Conservation (phyloP, 1,140 invertebrate species). For the Glomeris maerens region DNA sequence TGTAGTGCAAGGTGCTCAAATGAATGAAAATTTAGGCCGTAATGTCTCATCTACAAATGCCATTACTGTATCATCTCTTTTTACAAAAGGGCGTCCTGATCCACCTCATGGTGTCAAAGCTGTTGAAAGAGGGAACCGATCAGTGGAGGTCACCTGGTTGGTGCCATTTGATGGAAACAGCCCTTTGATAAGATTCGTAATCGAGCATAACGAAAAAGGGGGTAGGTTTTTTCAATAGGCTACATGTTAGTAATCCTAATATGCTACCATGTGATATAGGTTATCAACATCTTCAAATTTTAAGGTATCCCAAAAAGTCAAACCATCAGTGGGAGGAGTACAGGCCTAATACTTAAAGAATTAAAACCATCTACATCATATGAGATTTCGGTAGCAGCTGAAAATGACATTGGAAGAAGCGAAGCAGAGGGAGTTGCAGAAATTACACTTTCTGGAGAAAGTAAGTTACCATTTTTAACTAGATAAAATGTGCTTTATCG, state of each 20-base stretch:
- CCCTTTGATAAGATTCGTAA: slow-evolving; percentile 51
- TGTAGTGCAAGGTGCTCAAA: background rate
- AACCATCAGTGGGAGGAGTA: background rate
- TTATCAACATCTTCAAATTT: too few relatives aligned
- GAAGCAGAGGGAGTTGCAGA: slow-evolving; percentile 81
- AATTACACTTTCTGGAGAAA: slow-evolving; percentile 87
- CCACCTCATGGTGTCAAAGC: background rate
- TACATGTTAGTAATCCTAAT: too few relatives aligned
- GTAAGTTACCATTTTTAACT: slow-evolving; percentile 25
- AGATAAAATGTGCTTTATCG: background rate
- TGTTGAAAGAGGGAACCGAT: slow-evolving; percentile 32
- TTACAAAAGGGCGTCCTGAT: slow-evolving; percentile 8
- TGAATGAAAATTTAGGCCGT: slow-evolving; percentile 12
- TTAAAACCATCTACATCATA: slow-evolving; percentile 82
- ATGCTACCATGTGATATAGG: too few relatives aligned
- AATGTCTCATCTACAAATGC: slow-evolving; percentile 24
- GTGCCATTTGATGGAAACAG: slow-evolving; percentile 65
- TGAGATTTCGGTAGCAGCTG: slow-evolving; percentile 78
- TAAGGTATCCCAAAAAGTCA: background rate
- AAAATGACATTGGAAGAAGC: slow-evolving; percentile 84
- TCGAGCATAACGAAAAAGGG: slow-evolving; percentile 40
- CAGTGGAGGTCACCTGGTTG: slow-evolving; percentile 51
- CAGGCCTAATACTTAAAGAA: slow-evolving; percentile 31
- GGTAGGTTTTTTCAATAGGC: slow-evolving; percentile 1
- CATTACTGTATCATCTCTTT: background rate